Evolutionary conservation across 2,113 vertebrate species (phyloP), one percentile per base, ranked within the genome.

Genomic region (Tragulus kanchil): DNA sequence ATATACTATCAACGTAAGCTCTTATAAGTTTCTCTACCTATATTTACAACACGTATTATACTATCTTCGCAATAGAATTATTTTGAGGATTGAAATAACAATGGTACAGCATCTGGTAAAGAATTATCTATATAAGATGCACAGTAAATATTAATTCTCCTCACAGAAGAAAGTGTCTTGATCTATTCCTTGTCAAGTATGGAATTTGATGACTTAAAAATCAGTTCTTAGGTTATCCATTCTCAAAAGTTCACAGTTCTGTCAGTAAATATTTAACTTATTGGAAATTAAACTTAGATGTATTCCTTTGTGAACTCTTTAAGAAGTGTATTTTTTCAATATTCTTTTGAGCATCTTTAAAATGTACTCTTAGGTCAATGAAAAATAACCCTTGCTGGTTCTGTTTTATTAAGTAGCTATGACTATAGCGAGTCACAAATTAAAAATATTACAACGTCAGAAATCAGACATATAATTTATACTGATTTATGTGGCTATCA

Each of bases 161-260:
- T 90, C 36, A 42, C 1, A 84, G 50, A 75, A 71, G 56, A 92
- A 81, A 96, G 73, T 15, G 13, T 52, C 65, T 1, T 36, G 67
- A 84, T 58, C 25, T 23, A 85, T 75, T 65, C 25, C n/a, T 69
- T 90, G 31, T 25, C 59, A 92, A 56, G 71, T 79, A 93, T 13
- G 4, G 48, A 91, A 71, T 64, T 21, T 85, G 14, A 71, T 36
- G 45, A 94, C 42, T 93, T 90, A 52, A 89, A 90, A 96, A 86
- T 52, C 50, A 69, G 11, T 82, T 97, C 96, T 92, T 42, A 88
- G n/a, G 16, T 89, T 78, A 82, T 36, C 21, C 56, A 62, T 89
- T 45, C 50, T 97, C 56, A 61, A 93, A 94, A 93, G 45, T n/a
- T 94, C 50, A 92, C 14, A 95, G 77, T 92, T 96, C 23, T 88